Percentiles rank a stretch among this genome's conserved stretches.
phyloP scores from a whole-genome alignment of 1,140 invertebrate species.

The Eurosta solidaginis region DNA sequence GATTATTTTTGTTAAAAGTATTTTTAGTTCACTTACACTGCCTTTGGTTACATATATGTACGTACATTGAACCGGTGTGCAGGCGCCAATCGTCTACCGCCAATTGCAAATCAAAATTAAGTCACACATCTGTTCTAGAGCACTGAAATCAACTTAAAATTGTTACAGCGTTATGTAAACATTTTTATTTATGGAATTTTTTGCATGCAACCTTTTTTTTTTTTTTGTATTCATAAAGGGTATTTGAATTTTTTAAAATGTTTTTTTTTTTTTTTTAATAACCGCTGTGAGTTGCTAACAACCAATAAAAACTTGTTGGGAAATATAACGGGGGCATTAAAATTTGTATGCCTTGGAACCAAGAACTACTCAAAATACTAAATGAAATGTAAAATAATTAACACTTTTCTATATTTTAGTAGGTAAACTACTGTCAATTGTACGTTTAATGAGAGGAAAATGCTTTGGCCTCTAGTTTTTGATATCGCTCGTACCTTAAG shows the following conservation, averaged over 20 bases:
- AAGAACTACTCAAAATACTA: background rate
- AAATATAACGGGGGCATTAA: no score
- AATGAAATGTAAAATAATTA: background rate
- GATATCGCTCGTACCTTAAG: no score
- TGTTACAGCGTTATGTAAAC: background rate
- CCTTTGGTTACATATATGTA: background rate
- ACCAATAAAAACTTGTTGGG: background rate
- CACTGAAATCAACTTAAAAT: constrained; percentile 3
- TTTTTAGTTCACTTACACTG: constrained; percentile 32
- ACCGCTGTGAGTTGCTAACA: background rate
- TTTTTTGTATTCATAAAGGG: background rate
- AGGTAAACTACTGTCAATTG: background rate
- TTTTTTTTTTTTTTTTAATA: no score
- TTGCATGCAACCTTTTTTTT: background rate
- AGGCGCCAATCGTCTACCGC: background rate
- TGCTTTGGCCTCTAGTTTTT: background rate
- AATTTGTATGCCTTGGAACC: background rate
- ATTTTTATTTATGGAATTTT: background rate
- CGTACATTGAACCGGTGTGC: background rate
- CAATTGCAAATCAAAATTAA: background rate
- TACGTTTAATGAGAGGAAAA: background rate
- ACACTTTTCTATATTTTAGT: no score
- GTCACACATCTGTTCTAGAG: background rate
- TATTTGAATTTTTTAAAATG: background rate
- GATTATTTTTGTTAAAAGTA: constrained; percentile 30